Evolutionary conservation across 2,797 vertebrate species (phyloP).

Genomic region (Thalassophryne amazonica): DNA sequence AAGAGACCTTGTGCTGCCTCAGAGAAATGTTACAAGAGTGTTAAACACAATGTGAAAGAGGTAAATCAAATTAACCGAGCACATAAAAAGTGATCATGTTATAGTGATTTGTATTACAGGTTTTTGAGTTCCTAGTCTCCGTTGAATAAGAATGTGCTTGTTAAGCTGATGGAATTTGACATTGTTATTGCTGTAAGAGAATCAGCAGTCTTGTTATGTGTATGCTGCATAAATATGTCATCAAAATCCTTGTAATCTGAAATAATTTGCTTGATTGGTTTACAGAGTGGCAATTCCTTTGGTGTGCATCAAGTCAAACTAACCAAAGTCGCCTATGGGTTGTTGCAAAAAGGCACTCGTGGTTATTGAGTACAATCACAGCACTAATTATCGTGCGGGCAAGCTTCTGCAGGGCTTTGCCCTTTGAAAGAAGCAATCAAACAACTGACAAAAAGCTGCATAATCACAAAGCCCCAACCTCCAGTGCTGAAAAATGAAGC

Average conservation of each 20-base stretch:
- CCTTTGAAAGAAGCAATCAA: constrained; percentile 80
- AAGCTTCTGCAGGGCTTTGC: constrained; percentile 70
- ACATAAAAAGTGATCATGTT: constrained; percentile 31
- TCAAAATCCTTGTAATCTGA: constrained; percentile 65
- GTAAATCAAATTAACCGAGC: constrained; percentile 28
- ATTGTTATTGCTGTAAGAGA: constrained; percentile 50
- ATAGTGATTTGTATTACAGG: constrained; percentile 21
- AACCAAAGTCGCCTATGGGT: constrained; percentile 64
- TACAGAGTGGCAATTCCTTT: constrained; percentile 44
- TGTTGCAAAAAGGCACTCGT: constrained; percentile 49
- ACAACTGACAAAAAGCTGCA: constrained; percentile 76
- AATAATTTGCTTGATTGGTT: constrained; percentile 70
- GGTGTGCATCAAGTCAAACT: constrained; percentile 61
- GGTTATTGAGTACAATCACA: constrained; percentile 66
- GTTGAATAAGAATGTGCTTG: constrained; percentile 39
- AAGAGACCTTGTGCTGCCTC: too few relatives aligned
- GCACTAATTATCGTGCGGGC: constrained; percentile 75
- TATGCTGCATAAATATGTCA: constrained; percentile 64
- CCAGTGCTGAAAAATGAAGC: too few relatives aligned
- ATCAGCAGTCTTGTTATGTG: constrained; percentile 69
- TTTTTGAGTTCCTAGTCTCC: constrained; percentile 34
- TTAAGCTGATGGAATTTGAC: constrained; percentile 56
- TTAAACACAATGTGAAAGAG: constrained; percentile 6
- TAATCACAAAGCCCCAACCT: too few relatives aligned
- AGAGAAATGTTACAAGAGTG: too few relatives aligned